Evolutionary conservation across 2,888 invertebrate species (phyloP).

Genomic region (Machimus atricapillus): DNA sequence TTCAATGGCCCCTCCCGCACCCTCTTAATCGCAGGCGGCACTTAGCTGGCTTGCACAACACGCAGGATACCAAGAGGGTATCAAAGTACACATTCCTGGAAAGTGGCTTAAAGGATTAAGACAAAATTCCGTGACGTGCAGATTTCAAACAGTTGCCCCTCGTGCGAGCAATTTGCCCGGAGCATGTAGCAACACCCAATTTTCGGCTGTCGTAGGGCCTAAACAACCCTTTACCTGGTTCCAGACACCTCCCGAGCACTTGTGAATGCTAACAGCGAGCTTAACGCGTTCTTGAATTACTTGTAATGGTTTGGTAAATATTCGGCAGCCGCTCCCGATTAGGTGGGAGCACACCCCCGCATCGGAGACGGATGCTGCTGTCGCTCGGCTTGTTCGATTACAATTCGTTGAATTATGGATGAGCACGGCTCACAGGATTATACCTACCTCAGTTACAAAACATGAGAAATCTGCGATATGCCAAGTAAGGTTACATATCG

Average conservation of each 20-base stretch:
- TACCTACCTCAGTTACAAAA: slow-evolving; percentile 11
- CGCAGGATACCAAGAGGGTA: background rate
- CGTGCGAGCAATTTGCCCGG: background rate
- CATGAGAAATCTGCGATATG: background rate
- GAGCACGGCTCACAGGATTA: slow-evolving; percentile 11
- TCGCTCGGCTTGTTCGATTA: slow-evolving; percentile 10
- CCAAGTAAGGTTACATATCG: background rate
- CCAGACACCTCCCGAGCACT: background rate
- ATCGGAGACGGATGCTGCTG: background rate
- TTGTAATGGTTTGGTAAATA: slow-evolving; percentile 23
- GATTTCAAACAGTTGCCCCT: background rate
- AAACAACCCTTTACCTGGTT: slow-evolving; percentile 2
- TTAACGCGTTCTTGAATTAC: slow-evolving; percentile 13
- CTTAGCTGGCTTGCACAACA: background rate
- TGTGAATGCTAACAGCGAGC: background rate
- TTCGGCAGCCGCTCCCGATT: background rate
- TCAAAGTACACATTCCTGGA: background rate
- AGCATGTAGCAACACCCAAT: background rate
- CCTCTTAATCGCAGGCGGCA: background rate
- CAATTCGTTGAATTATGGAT: slow-evolving; percentile 21
- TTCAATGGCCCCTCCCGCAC: background rate
- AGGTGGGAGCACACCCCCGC: background rate
- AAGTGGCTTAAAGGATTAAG: background rate
- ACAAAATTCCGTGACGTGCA: background rate
- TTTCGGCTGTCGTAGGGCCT: background rate